Evolutionary conservation across 2,888 invertebrate genomes (phyloP), one percentile per base, ranked within the genome.

Genomic region (Palloptera scutellata): DNA sequence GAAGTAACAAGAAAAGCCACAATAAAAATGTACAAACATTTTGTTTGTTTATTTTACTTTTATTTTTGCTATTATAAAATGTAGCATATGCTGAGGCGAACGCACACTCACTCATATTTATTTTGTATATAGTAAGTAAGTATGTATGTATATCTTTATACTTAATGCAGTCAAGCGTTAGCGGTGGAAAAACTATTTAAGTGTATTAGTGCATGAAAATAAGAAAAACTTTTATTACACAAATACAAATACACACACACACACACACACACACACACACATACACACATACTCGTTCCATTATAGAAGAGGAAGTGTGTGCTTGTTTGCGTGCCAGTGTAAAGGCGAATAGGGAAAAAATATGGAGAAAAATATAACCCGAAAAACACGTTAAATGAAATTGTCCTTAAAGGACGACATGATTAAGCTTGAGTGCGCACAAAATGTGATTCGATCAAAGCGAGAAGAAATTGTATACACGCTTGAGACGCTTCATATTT

Each of bases 111-210:
- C 6, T 4, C 30, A 30, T 6, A 30, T 6, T 30, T 6, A 30
- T 30, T n/a, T n/a, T n/a, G n/a, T n/a, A n/a, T n/a, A n/a, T n/a
- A n/a, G n/a, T n/a, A n/a, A n/a, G n/a, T n/a, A n/a, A n/a, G n/a
- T n/a, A n/a, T n/a, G n/a, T n/a, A 30, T 30, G 2, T 30, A 30
- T 30, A 30, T 30, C 30, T 30, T 2, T 61, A 64, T 65, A 70
- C 69, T 73, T 73, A 71, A 72, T 69, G 73, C 74, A 73, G 71
- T 72, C 65, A 72, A 72, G 71, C 74, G 68, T 71, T 70, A 64
- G 68, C 66, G 71, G 60, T 71, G 70, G 64, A 61, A 60, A 70
- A 70, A 70, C 71, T 72, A 68, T 72, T 69, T 66, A 69, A 72
- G 73, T 74, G 72, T 72, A 71, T 69, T 74, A 71, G 69, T 68